Evolutionary conservation across 2,797 vertebrate species (phyloP).

Genomic region (Notoglanidium macrostoma): DNA sequence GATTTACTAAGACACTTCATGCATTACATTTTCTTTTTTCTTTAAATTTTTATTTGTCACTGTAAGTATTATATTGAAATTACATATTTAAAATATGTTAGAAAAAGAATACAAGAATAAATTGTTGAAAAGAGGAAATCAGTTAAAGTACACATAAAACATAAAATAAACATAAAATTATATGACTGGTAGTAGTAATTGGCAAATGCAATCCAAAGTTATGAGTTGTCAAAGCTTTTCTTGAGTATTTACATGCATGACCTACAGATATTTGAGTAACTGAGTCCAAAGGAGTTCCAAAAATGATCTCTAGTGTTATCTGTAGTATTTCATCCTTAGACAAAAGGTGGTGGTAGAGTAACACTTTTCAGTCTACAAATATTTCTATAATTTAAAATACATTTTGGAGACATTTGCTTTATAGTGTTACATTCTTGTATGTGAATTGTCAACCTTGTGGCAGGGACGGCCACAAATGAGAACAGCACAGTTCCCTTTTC

Average conservation of each 20-base stretch:
- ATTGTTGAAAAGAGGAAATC: background rate
- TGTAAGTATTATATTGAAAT: background rate
- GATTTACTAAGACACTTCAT: background rate
- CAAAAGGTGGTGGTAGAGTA: background rate
- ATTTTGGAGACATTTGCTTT: background rate
- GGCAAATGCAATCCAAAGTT: background rate
- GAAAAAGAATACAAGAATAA: background rate
- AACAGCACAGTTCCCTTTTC: constrained; percentile 78
- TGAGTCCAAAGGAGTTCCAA: background rate
- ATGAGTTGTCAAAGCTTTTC: background rate
- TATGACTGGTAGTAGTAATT: background rate
- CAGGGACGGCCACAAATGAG: constrained; percentile 76
- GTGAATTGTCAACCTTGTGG: constrained; percentile 71
- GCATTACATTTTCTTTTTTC: background rate
- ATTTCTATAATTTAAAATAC: background rate
- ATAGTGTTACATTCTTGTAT: constrained; percentile 53
- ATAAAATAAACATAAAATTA: background rate
- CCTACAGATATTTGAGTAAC: background rate
- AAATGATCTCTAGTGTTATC: background rate
- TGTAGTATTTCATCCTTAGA: constrained; percentile 15
- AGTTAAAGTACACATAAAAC: background rate
- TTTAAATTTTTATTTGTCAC: background rate
- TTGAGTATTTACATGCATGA: background rate
- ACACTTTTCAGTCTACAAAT: background rate
- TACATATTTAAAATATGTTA: background rate